Conservation (phyloP, 2,113 vertebrate genomes). For the Crotalus helleri region DNA sequence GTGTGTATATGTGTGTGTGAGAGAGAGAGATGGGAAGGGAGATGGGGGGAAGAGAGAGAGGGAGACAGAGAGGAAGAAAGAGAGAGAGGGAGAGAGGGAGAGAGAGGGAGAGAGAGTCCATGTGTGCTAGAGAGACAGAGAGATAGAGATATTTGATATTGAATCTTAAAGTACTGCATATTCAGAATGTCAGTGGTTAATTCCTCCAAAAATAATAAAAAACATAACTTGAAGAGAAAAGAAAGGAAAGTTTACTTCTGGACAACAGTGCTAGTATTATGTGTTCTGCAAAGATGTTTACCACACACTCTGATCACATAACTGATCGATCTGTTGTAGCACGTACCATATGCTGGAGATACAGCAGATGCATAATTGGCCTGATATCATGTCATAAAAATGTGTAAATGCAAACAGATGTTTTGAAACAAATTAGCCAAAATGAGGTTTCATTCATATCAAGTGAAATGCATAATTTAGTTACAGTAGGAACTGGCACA, state of each 20-base stretch:
- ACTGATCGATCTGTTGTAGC: constrained; percentile 45
- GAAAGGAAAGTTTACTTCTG: background rate
- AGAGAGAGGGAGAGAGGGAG: no score
- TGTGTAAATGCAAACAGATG: constrained; percentile 47
- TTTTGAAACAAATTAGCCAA: constrained; percentile 32
- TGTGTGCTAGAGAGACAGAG: background rate
- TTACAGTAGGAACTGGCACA: constrained; percentile 29
- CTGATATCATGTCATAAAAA: constrained; percentile 60
- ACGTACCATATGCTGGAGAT: constrained; percentile 43
- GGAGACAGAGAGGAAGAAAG: no score
- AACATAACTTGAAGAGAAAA: background rate
- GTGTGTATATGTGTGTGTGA: no score
- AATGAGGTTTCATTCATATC: constrained; percentile 34
- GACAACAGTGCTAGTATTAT: constrained; percentile 36
- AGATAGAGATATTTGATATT: background rate
- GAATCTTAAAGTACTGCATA: rapidly evolving
- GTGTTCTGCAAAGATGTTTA: constrained; percentile 42
- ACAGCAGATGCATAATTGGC: constrained; percentile 40
- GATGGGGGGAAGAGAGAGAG: no score
- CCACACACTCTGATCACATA: constrained; percentile 32
- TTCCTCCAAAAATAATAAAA: constrained; percentile 9
- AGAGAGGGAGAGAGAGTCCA: background rate
- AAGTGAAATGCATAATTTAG: constrained; percentile 43
- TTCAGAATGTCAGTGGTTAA: background rate
- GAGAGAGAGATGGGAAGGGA: no score